Evolutionary conservation across 2,888 invertebrate genomes (phyloP), one percentile per base, ranked within the genome.

Genomic region (Celastrina argiolus): DNA sequence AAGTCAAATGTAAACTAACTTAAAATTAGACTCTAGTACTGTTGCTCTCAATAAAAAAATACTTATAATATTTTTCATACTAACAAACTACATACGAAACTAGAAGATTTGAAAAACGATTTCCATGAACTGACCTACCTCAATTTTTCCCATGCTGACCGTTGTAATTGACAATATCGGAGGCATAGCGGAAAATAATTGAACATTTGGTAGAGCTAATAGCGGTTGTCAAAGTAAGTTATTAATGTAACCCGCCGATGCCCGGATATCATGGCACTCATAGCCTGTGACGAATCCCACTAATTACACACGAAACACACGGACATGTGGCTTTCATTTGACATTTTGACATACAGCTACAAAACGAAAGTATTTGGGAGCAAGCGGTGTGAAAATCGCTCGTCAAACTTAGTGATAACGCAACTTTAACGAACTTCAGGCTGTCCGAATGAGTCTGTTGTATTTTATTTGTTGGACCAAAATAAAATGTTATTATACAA

Each of bases 221-320:
- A 61, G 36, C 36, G 18, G 61, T 36, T 61, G 61, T 61, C 66
- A 59, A 31, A 59, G 58, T 56, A 34, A 66, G 66, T 63, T 51
- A 66, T 63, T 63, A 66, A 56, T 56, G 63, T 41, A 36, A 56
- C 63, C 64, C 61, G 64, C 68, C 67, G 75, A 70, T 67, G 69
- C 77, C 83, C 83, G 85, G 85, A 88, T 85, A 82, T 74, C 76
- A 74, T 76, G 72, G 74, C 78, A 83, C 85, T 74, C 76, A 74
- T 76, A 72, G 74, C 78, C 83, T 85, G 79, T 84, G 70, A 76
- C 89, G 76, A 90, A 91, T 88, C 69, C 69, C 71, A 80, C 80
- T 91, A 88, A 91, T 91, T 88, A 85, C 83, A 61, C 22, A 74
- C 78, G 74, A 76, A 76, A 79, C 71, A 71, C 71, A 76, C 81